A percentile compares a stretch with the other conserved stretches of the same genome.
These are phyloP conservation scores for Caenorhabditis becei DNA, from an alignment of 2,888 invertebrate species.

Conservation along the genomic window DNA sequence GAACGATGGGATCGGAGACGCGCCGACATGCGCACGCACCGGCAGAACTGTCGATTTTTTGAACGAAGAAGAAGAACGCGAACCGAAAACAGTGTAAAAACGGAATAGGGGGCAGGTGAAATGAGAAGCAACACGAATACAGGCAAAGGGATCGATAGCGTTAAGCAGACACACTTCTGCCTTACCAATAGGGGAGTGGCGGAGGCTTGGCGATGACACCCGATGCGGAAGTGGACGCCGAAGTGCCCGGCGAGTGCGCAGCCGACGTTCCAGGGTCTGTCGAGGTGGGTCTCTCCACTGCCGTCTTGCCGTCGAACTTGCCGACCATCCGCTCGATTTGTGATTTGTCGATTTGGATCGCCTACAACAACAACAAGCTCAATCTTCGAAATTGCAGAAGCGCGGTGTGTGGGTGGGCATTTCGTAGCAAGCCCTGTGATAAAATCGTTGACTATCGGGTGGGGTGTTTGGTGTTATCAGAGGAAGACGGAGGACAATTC, in stretches of 20 bases:
- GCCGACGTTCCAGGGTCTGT: conserved; percentile 22
- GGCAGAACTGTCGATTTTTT: conserved; percentile 35
- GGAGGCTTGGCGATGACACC: conserved; percentile 44
- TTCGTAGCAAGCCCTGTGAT: conserved; percentile 8
- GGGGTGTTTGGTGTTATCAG: conserved; percentile 20
- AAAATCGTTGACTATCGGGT: conserved; percentile 22
- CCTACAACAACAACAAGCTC: conserved; percentile 60
- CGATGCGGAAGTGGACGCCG: conserved; percentile 17
- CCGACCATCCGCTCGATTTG: conserved; percentile 71
- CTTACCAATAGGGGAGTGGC: conserved; percentile 63
- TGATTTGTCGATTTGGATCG: conserved; percentile 70
- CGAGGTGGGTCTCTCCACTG: conserved; percentile 9
- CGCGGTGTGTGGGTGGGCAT: conserved; percentile 7
- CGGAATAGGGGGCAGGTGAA: not conserved
- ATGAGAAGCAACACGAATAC: not conserved
- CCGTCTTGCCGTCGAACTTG: conserved; percentile 58
- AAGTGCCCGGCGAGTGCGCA: conserved; percentile 34
- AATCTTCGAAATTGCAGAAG: not conserved
- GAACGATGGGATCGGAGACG: conserved; percentile 26
- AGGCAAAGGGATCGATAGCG: conserved; percentile 11
- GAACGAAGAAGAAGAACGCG: conserved; percentile 10
- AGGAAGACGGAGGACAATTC: conserved; percentile 16
- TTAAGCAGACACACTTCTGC: not conserved
- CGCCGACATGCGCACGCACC: conserved; percentile 21
- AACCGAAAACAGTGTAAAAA: not conserved